Evolutionary conservation across 1,140 invertebrate genomes (phyloP), one percentile per base, ranked within the genome.

Genomic region (Goniozus legneri): DNA sequence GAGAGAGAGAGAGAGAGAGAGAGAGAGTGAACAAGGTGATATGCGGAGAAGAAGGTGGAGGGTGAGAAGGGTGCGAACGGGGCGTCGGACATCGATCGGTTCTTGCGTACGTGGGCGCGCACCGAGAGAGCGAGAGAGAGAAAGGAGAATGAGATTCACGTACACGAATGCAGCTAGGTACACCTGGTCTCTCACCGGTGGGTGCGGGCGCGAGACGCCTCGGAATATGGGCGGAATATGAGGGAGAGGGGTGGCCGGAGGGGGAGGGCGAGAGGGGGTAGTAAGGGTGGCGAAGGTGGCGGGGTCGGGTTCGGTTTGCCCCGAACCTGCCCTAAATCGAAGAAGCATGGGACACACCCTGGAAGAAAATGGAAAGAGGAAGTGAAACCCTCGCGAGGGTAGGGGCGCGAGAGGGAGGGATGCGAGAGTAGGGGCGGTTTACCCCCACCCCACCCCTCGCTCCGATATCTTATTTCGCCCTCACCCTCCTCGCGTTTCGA

Each of bases 381-480:
- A 55, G 56, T 58, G 56, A 58, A 55, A 55, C 52, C 56, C 44
- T 52, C 52, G 52, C 56, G 54, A 47, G 50, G 47, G 51, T 38
- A 52, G 47, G 52, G 3, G 22, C 8, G n/a, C 18, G 20, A 40
- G 36, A 40, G 21, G 44, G 49, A 65, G 37, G 51, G 62, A 58
- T 59, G 62, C 61, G 56, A 61, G 54, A 48, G 68, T 54, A 65
- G 62, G 62, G 68, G 71, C 66, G 67, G 73, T 73, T 75, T 20
- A 33, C 39, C 44, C 30, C 39, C 48, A 8, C 21, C 47, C 21
- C 39, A 34, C 36, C 34, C 34, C 33, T 27, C 31, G 14, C 15
- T 18, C 13, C 36, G 15, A 21, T 16, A 21, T 32, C 30, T 31
- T 32, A 39, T 16, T 12, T n/a, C 36, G 27, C 35, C 8, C 13